phyloP scores from a whole-genome alignment of 1,140 invertebrate species.

The Hetaerina americana region DNA sequence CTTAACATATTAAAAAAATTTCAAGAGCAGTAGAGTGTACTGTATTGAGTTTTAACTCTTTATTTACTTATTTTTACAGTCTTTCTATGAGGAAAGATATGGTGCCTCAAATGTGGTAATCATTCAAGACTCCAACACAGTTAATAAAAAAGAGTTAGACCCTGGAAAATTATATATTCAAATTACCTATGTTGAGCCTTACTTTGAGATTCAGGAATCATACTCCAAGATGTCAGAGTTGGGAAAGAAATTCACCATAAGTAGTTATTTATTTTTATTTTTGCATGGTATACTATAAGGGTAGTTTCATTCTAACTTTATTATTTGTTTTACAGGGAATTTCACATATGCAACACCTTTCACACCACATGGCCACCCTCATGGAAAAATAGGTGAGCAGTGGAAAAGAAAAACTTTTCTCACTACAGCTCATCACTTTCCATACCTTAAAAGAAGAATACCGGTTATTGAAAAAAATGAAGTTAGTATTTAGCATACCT shows the following conservation, averaged over 20 bases:
- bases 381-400: conserved; percentile 89
- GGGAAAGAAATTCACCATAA: conserved; percentile 90
- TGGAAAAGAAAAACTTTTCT: conserved; percentile 94
- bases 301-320: no score
- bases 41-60: neutral
- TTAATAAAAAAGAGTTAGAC: conserved; percentile 60
- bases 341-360: conserved; percentile 97
- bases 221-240: conserved; percentile 78
- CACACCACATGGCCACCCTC: conserved; percentile 82
- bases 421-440: conserved; percentile 86
- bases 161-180: conserved; percentile 90
- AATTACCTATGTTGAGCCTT: conserved; percentile 97
- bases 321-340: conserved; percentile 52
- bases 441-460: conserved; percentile 92
- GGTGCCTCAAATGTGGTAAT: conserved; percentile 79
- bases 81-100: conserved; percentile 87
- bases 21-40: no score
- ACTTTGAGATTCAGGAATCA: conserved; percentile 88
- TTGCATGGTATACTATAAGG: no score
- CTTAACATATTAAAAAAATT: no score
- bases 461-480: conserved; percentile 71
- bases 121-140: conserved; percentile 91
- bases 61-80: conserved; percentile 34
- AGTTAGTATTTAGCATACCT: no score
- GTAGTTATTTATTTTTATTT: conserved; percentile 45